Conservation (phyloP, 2,888 invertebrate species). For the Cantharis flavilabris region DNA sequence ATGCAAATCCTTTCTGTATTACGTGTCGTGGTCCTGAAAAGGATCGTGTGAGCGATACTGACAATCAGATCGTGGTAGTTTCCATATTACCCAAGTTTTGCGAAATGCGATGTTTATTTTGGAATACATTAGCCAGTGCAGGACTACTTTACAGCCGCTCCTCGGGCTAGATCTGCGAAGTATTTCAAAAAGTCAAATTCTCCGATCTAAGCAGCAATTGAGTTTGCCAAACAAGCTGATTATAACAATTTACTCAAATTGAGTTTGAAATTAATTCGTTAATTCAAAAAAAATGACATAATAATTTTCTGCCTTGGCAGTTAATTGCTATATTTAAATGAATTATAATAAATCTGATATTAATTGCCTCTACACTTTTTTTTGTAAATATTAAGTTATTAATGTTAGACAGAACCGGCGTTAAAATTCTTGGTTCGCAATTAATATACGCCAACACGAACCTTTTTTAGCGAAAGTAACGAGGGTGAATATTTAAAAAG, state of each 20-base stretch:
- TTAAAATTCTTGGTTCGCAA: constrained; percentile 15
- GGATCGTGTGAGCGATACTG: too few species aligned
- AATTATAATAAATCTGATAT: not conserved
- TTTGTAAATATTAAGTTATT: constrained; percentile 14
- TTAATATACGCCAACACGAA: constrained; percentile 21
- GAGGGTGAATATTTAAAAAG: constrained; percentile 31
- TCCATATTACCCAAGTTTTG: too few species aligned
- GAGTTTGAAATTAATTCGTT: not conserved
- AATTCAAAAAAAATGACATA: not conserved
- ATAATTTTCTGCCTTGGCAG: not conserved
- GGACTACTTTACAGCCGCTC: too few species aligned
- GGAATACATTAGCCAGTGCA: too few species aligned
- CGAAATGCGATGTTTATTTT: too few species aligned
- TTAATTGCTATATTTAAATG: not conserved
- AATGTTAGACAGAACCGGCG: constrained; percentile 8
- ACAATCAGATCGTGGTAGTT: too few species aligned
- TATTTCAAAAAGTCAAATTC: too few species aligned
- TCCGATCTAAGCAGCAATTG: not conserved
- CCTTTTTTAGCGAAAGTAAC: constrained; percentile 14
- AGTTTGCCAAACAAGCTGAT: not conserved
- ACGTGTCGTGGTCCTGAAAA: too few species aligned
- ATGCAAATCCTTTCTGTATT: too few species aligned
- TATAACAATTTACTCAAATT: not conserved
- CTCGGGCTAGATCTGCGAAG: too few species aligned
- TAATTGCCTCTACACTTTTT: not conserved